Evolutionary conservation across 2,888 invertebrate species (phyloP).

Genomic region (Parapristionchus giblindavisi): DNA sequence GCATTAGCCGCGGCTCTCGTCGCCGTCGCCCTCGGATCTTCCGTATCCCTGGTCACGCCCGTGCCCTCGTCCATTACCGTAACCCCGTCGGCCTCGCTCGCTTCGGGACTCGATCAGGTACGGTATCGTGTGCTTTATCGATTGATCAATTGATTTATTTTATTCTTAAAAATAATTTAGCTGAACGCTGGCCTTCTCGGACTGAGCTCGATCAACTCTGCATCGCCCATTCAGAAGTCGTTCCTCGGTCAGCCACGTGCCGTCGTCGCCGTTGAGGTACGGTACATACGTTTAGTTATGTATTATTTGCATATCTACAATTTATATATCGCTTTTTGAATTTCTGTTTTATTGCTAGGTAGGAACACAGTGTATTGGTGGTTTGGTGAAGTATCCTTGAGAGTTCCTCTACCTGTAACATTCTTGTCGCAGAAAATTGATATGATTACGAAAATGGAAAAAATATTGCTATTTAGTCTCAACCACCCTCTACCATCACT

Average conservation of each 20-base stretch:
- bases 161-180: not conserved
- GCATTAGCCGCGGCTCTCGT: constrained; percentile 17
- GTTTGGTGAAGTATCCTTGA: no score
- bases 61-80: constrained; percentile 12
- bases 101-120: constrained; percentile 24
- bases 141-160: not conserved
- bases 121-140: not conserved
- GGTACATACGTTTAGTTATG: not conserved
- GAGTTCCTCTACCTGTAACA: no score
- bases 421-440: no score
- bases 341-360: not conserved
- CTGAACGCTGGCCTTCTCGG: constrained; percentile 36
- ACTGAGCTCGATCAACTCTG: not conserved
- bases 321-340: not conserved
- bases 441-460: no score
- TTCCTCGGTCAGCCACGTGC: constrained; percentile 23
- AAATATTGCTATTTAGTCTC: no score
- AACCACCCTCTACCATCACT: no score
- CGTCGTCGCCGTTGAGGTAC: constrained; percentile 31
- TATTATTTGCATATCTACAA: not conserved
- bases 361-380: not conserved
- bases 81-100: not conserved
- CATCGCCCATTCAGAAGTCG: not conserved
- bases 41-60: constrained; percentile 20
- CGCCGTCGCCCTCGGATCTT: not conserved